Evolutionary conservation across 2,888 invertebrate species (phyloP).

Genomic region (Acrobasis repandana): DNA sequence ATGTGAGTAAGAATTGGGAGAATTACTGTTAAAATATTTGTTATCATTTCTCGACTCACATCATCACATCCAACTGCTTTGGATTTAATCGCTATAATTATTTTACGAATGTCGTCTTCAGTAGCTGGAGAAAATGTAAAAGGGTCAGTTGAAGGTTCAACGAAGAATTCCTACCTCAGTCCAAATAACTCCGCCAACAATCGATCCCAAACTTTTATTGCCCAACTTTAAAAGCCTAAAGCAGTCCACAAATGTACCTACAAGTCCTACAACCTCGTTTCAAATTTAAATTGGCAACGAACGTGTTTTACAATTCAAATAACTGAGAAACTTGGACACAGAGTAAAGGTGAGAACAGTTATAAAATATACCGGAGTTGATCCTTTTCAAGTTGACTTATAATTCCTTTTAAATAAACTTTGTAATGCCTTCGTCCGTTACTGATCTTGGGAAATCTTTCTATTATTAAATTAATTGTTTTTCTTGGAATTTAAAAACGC

Average conservation of each 20-base stretch:
- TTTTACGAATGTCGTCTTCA: too few relatives aligned
- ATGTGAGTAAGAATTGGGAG: too few relatives aligned
- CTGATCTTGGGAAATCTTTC: conserved; percentile 15
- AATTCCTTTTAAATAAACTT: conserved; percentile 47
- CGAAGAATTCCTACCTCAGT: conserved; percentile 1
- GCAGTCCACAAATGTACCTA: conserved; percentile 38
- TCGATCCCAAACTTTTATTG: conserved; percentile 24
- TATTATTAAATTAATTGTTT: conserved; percentile 20
- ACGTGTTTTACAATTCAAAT: conserved; percentile 64
- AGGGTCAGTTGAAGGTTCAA: too few relatives aligned
- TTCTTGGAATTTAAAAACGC: too few relatives aligned
- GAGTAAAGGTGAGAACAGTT: conserved; percentile 54
- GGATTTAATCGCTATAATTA: too few relatives aligned
- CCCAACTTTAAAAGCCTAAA: conserved; percentile 35
- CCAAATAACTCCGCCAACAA: conserved; percentile 16
- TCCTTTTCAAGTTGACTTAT: conserved; percentile 53
- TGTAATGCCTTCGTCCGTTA: conserved; percentile 14
- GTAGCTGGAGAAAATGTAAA: too few relatives aligned
- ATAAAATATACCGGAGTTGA: conserved; percentile 56
- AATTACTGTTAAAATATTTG: too few relatives aligned
- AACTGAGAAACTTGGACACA: conserved; percentile 46
- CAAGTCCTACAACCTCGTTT: conserved; percentile 41
- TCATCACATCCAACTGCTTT: too few relatives aligned
- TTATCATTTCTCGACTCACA: too few relatives aligned
- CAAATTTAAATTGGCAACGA: conserved; percentile 53